phyloP scores from a whole-genome alignment of 2,113 vertebrate species.

The Trinectes maculatus region DNA sequence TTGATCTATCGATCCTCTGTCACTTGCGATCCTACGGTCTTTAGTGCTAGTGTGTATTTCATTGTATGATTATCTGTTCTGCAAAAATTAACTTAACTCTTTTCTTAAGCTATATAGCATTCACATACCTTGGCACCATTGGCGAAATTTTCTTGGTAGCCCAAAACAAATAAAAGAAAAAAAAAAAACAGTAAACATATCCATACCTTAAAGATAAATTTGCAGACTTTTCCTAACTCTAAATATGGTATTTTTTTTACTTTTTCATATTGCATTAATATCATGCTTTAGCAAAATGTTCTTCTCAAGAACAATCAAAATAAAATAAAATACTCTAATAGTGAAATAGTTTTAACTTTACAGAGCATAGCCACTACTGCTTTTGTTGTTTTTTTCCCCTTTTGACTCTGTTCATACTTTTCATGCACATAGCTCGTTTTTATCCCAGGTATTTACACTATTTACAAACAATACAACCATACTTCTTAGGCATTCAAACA shows the following conservation, averaged over 20 bases:
- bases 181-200: constrained; percentile 89
- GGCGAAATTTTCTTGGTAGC: constrained; percentile 97
- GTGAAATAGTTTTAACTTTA: constrained; percentile 99
- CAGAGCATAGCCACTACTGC: constrained; percentile 99
- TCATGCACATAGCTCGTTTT: constrained; percentile 98
- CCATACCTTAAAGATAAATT: constrained; percentile 92
- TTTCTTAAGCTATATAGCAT: constrained; percentile 94
- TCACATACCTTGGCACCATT: constrained; percentile 99
- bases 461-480: constrained; percentile 99
- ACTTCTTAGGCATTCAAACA: constrained; percentile 97
- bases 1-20: constrained; percentile 73
- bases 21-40: constrained; percentile 88
- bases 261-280: constrained; percentile 94
- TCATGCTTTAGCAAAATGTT: constrained; percentile 99
- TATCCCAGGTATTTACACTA: constrained; percentile 99
- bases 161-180: constrained; percentile 76
- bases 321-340: constrained; percentile 99
- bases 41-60: constrained; percentile 86
- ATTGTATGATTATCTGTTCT: constrained; percentile 95
- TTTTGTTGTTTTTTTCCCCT: constrained; percentile 89
- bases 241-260: constrained; percentile 93
- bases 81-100: constrained; percentile 92
- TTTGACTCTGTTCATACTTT: constrained; percentile 88
- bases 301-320: constrained; percentile 99
- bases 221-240: constrained; percentile 96